Base-by-base conservation (phyloP, 2,113 vertebrate species). In the Silurus glanis region DNA sequence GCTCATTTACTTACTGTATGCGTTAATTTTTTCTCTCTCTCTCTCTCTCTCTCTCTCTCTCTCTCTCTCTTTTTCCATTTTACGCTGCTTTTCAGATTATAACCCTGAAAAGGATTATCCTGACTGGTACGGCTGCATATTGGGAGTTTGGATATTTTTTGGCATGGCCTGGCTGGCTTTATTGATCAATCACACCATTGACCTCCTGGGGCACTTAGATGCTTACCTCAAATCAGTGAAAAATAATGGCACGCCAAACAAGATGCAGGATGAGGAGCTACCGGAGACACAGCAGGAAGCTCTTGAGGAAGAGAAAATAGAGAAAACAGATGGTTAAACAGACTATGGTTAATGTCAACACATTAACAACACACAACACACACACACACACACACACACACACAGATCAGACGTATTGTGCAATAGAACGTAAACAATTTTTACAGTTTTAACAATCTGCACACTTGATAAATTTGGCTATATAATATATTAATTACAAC, bases 161-260 rank as follows among this genome's bases (percentile, higher is more conserved):
- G 97, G 97, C 78, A 91, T 99, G 96, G 96, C 97, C 0, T 99
- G 98, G 97, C 93, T 98, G 80, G 95, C 97, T 12, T 90, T 97
- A 59, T 55, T 98, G 80, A 96, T 98, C 92, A 98, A 97, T 89
- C 94, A 97, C 81, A 90, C 93, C 87, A 97, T 97, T 62, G 95
- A 94, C 83, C 92, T 96, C 85, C 91, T 98, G 83, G 96, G 97
- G 92, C 93, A 91, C 2, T 91, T 95, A 59, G 93, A 94, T 83
- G 66, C 51, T 28, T 66, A 92, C 37, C 90, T 91, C 9, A 95
- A 92, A 76, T 71, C 79, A 55, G 28, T 14, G 13, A 16, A 80
- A 78, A 69, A 87, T 3, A 49, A 83, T 71, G 86, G 85, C 6
- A 88, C 88, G 28, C 14, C 83, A 86, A 87, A 92, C 6, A 51